Evolutionary conservation across 2,797 vertebrate species (phyloP).

Genomic region (Dipus sagitta): DNA sequence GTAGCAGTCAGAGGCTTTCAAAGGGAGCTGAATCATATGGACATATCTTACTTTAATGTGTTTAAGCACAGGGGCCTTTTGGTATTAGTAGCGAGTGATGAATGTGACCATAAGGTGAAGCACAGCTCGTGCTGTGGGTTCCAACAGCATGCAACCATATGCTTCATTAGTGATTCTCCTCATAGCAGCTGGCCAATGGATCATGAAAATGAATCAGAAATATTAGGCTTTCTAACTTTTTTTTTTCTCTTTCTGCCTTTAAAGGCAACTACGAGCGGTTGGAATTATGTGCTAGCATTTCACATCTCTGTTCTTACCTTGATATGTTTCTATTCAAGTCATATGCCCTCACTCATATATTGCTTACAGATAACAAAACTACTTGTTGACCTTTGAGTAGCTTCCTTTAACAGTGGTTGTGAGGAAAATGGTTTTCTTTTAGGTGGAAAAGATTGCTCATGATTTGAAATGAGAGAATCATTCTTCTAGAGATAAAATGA

Average conservation of each 20-base stretch:
- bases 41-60: constrained; percentile 79
- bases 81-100: constrained; percentile 70
- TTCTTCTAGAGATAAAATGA: neutral
- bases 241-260: constrained; percentile 72
- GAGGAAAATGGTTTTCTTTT: neutral
- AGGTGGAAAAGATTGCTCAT: neutral
- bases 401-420: neutral
- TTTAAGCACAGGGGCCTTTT: constrained; percentile 76
- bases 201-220: constrained; percentile 86
- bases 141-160: constrained; percentile 82
- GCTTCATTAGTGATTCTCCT: constrained; percentile 88
- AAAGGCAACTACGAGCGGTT: constrained; percentile 84
- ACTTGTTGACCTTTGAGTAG: constrained; percentile 18
- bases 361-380: constrained; percentile 45
- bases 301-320: constrained; percentile 67
- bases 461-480: neutral
- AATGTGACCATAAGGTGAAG: constrained; percentile 83
- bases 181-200: constrained; percentile 87
- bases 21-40: constrained; percentile 81
- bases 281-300: constrained; percentile 63
- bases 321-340: constrained; percentile 13
- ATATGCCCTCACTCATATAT: neutral
- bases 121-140: constrained; percentile 76
- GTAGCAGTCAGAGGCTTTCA: constrained; percentile 81
- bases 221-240: constrained; percentile 66